phyloP scores from a whole-genome alignment of 2,113 vertebrate species.

The Glaucomys volans region DNA sequence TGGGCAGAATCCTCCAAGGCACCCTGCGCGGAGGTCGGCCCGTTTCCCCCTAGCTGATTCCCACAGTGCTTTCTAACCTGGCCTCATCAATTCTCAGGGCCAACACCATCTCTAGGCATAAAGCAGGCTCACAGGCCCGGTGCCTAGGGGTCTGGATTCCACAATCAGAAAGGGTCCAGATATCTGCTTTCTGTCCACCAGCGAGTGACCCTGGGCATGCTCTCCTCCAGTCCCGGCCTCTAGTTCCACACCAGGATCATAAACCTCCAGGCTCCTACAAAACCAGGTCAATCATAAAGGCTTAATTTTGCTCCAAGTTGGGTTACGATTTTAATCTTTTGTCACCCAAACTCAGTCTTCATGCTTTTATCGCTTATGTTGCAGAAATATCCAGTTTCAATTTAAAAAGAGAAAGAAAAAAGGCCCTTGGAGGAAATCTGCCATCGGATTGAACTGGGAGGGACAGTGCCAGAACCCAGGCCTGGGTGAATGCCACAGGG shows the following conservation, averaged over 20 bases:
- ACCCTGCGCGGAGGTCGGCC: rapidly evolving
- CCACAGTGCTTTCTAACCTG: not conserved
- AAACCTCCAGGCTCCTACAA: not conserved
- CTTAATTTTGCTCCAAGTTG: not conserved
- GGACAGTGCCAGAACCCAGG: not conserved
- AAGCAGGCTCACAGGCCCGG: not conserved
- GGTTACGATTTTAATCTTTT: not conserved
- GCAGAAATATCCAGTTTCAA: not conserved
- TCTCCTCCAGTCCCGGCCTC: not conserved
- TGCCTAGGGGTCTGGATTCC: not conserved
- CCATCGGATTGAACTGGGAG: not conserved
- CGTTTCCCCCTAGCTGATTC: not conserved
- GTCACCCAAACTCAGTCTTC: not conserved
- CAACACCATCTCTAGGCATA: not conserved
- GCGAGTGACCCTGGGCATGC: not conserved
- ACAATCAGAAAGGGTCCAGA: not conserved
- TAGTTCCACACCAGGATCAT: not conserved
- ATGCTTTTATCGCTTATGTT: not conserved
- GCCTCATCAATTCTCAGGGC: not conserved
- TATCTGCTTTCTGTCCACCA: not conserved
- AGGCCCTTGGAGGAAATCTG: not conserved
- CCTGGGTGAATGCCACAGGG: not conserved
- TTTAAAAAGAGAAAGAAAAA: not conserved
- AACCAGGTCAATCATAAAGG: rapidly evolving
- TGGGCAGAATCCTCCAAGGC: not conserved